Evolutionary conservation across 2,888 invertebrate genomes (phyloP), one percentile per base, ranked within the genome.

Genomic region (Neoascia interrupta): DNA sequence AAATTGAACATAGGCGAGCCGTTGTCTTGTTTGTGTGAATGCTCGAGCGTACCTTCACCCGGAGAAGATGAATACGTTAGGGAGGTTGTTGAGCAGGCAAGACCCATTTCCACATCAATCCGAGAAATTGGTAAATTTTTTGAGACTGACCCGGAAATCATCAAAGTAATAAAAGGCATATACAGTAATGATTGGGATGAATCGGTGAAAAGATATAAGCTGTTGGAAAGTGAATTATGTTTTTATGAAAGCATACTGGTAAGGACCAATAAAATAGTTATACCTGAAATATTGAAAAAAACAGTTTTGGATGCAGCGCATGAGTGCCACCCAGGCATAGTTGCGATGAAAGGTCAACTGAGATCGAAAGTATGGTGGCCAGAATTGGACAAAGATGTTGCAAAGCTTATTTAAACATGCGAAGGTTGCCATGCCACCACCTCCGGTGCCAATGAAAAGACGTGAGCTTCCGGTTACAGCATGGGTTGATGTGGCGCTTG

Each of bases 311-410:
- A 64, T 11, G 68, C 82, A 11, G 84, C 83, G 1, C 85, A 85
- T 60, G 82, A 85, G 73, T 84, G 87, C 81, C 86, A 87, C 36
- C 86, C 86, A 0, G 85, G 86, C 0, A 84, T 86, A 1, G 85
- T 84, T 0, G 80, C 82, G 0, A 87, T 86, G 85, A 86, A 86
- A 54, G 63, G 63, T 3, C 60, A 85, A 8, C 49, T 86, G 1
- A 45, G 87, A 1, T 81, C 84, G 0, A 87, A 87, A 81, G 86
- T 86, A 0, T 86, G 86, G 85, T 86, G 86, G 85, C 84, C 85
- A 5, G 82, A 81, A 47, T 82, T 83, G 2, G 85, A 87, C 58
- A 81, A 69, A 51, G 85, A 85, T 15, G 83, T 61, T 26, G 81
- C 81, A 15, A 39, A 51, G 1, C 5, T 64, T n/a, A n/a, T n/a